Evolutionary conservation across 2,113 vertebrate species (phyloP), one percentile per base, ranked within the genome.

Genomic region (Callithrix jacchus): DNA sequence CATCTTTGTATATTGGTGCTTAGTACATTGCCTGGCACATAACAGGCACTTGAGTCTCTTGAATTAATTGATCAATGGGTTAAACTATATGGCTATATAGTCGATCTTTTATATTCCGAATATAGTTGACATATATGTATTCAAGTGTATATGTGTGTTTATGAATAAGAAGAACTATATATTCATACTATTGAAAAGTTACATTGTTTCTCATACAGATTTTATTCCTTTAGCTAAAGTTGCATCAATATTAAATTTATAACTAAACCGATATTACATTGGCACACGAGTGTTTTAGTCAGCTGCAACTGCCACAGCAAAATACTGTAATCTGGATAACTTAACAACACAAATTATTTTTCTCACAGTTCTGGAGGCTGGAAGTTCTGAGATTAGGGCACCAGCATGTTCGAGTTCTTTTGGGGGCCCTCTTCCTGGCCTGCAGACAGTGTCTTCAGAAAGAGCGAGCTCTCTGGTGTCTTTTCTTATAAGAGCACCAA

Each of bases 171-270:
- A 81, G 12, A 87, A 56, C n/a, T 86, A 0, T 80, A 71, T 80
- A n/a, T 82, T 79, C 23, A 9, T 23, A 45, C 49, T 52, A 13
- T 68, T 94, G n/a, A 84, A 91, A 91, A 87, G 30, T 76, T 70
- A 32, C 27, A 47, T 76, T 88, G 14, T 90, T 85, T 93, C n/a
- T 66, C 13, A 61, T 83, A 45, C 6, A 40, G 7, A 61, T 89
- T 90, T 93, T 94, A 74, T 70, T 95, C 35, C 52, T 70, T 96
- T 95, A 71, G 27, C 3, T 93, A 56, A 93, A 56, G 16, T 93
- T 95, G 32, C 1, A 73, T 64, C 37, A 49, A 66, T 37, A 42
- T 40, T 94, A 74, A 70, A 83, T 89, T 93, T 74, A 40, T 93
- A 66, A 54, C 45, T 94, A 54, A 95, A 79, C 87, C 49, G 4